These are phyloP conservation scores for Pimpla rufipes DNA, from an alignment of 2,888 invertebrate species.

Conservation along the genomic window DNA sequence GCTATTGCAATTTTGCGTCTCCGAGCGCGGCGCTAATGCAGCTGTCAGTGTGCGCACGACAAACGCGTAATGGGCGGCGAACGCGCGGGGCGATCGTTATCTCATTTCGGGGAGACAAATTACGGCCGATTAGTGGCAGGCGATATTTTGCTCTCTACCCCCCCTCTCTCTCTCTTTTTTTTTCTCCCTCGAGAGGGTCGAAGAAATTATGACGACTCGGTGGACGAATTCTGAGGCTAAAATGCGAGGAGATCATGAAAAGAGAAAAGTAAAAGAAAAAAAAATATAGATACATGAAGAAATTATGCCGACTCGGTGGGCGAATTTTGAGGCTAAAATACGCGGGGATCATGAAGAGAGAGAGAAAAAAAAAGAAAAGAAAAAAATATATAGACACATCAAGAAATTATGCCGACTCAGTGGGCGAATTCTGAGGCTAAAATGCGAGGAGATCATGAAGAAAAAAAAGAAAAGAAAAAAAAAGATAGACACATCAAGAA, in stretches of 20 bases:
- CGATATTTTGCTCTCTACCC: conserved; percentile 33
- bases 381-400: too few relatives aligned
- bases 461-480: too few relatives aligned
- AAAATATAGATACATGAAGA: background rate
- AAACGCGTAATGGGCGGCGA: conserved; percentile 37
- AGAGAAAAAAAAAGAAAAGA: too few relatives aligned
- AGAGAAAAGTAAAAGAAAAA: too few relatives aligned
- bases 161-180: too few relatives aligned
- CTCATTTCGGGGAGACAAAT: conserved; percentile 62
- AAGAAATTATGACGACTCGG: background rate
- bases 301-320: background rate
- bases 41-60: conserved; percentile 43
- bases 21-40: conserved; percentile 40
- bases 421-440: background rate
- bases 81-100: conserved; percentile 63
- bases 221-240: background rate
- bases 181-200: background rate
- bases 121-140: conserved; percentile 57
- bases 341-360: background rate
- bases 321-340: background rate
- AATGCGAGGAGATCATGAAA: conserved; percentile 1
- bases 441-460: conserved; percentile 1
- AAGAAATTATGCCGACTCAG: background rate
- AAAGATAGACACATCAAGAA: background rate
- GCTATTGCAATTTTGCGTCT: conserved; percentile 18